phyloP scores from a whole-genome alignment of 1,140 invertebrate species.

The Diabrotica virgifera region DNA sequence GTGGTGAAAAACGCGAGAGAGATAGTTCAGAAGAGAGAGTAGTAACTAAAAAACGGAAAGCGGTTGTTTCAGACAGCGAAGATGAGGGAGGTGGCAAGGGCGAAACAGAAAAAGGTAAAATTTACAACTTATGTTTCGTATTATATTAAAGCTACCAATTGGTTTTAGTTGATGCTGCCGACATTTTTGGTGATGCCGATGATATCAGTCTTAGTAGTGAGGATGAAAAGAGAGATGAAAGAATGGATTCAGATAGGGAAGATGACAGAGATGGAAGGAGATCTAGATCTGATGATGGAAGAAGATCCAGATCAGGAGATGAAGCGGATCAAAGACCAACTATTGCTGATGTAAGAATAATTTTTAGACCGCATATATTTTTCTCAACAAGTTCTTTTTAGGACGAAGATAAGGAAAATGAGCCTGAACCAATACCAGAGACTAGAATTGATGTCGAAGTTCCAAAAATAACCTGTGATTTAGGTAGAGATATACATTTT shows the following conservation, averaged over 20 bases:
- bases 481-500: conserved; percentile 90
- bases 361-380: neutral
- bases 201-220: conserved; percentile 85
- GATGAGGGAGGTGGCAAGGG: conserved; percentile 44
- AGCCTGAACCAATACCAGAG: conserved; percentile 79
- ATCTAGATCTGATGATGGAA: conserved; percentile 43
- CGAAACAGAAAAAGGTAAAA: conserved; percentile 44
- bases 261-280: conserved; percentile 37
- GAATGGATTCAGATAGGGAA: conserved; percentile 42
- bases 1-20: conserved; percentile 44
- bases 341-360: conserved; percentile 47
- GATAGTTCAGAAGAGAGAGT: conserved; percentile 42
- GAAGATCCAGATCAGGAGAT: conserved; percentile 47
- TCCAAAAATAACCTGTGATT: conserved; percentile 88
- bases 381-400: conserved; percentile 22
- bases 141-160: conserved; percentile 1
- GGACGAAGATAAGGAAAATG: conserved; percentile 66
- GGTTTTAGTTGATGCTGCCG: conserved; percentile 62
- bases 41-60: conserved; percentile 45
- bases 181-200: conserved; percentile 86
- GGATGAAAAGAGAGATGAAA: conserved; percentile 52
- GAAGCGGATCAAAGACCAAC: conserved; percentile 38
- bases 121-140: conserved; percentile 32
- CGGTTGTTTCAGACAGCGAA: conserved; percentile 57
- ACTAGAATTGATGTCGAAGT: conserved; percentile 96